Percentiles rank a stretch among this genome's conserved stretches.
phyloP scores from a whole-genome alignment of 2,113 vertebrate species.

The Tamias sibiricus region DNA sequence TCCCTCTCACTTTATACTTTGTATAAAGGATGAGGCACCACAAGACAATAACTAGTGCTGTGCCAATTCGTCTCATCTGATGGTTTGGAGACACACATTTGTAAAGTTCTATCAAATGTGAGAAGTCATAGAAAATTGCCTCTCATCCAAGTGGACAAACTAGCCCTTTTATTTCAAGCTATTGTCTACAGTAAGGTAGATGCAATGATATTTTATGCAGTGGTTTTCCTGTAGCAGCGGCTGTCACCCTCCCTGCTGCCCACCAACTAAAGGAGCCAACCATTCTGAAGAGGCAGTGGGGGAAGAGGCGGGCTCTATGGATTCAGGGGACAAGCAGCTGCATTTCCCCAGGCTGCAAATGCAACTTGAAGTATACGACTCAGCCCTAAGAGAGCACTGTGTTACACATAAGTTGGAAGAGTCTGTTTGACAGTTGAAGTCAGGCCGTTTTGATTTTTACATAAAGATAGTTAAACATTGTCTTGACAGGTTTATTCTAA shows the following conservation, averaged over 20 bases:
- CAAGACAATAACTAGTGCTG: slow-evolving; percentile 42
- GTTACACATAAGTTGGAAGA: slow-evolving; percentile 47
- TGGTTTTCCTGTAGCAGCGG: slow-evolving; percentile 23
- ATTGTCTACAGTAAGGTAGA: slow-evolving; percentile 61
- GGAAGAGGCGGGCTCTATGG: slow-evolving; percentile 23
- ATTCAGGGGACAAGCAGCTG: not conserved
- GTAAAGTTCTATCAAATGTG: slow-evolving; percentile 49
- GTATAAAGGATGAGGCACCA: slow-evolving; percentile 58
- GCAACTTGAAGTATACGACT: not conserved
- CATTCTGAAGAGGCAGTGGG: slow-evolving; percentile 36
- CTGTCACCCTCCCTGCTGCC: not conserved
- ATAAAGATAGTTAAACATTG: slow-evolving; percentile 73
- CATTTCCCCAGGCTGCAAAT: not conserved
- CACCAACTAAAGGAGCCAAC: not conserved
- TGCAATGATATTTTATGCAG: slow-evolving; percentile 37
- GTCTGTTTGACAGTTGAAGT: slow-evolving; percentile 68
- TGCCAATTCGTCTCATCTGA: slow-evolving; percentile 5
- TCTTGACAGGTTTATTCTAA: slow-evolving; percentile 71
- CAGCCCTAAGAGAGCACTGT: not conserved
- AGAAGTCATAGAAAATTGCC: slow-evolving; percentile 52
- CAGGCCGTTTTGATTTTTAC: slow-evolving; percentile 72
- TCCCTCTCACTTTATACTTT: slow-evolving; percentile 34
- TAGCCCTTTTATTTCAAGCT: slow-evolving; percentile 55
- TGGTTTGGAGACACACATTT: slow-evolving; percentile 26
- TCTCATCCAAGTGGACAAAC: slow-evolving; percentile 38